A percentile compares a stretch with the other conserved stretches of the same genome.
phyloP scores from a whole-genome alignment of 2,888 invertebrate species.

The Limnephilus auricula region DNA sequence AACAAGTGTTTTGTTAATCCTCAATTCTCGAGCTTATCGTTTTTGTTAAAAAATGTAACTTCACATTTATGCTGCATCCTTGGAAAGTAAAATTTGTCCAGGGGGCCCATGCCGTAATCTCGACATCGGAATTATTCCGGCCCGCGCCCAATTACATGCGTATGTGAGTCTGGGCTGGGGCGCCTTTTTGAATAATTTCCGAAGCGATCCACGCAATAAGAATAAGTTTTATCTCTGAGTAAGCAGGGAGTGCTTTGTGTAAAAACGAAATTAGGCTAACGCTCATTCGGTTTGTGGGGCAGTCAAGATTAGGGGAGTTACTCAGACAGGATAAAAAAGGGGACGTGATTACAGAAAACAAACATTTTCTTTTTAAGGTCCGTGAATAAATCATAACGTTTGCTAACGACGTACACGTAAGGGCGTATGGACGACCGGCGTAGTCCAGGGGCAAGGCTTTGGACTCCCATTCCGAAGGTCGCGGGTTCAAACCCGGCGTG shows the following conservation, averaged over 20 bases:
- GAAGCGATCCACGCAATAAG: slow-evolving; percentile 19
- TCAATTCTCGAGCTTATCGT: no score
- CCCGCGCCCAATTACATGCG: slow-evolving; percentile 40
- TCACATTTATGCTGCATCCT: background rate
- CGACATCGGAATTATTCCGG: slow-evolving; percentile 35
- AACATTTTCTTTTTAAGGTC: background rate
- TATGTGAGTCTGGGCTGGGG: slow-evolving; percentile 16
- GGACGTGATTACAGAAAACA: background rate
- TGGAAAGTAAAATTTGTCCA: background rate
- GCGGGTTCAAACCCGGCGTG: no score
- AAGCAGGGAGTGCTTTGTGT: background rate
- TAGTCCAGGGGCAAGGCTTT: background rate
- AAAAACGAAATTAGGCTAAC: background rate
- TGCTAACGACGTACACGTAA: no score
- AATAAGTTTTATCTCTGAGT: background rate
- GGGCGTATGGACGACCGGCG: no score
- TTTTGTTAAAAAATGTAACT: background rate
- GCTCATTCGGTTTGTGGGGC: background rate
- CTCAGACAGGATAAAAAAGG: background rate
- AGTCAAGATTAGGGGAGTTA: background rate
- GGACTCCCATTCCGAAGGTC: no score
- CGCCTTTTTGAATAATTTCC: slow-evolving; percentile 26
- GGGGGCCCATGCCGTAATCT: background rate
- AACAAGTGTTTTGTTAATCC: background rate
- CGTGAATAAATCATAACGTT: background rate